Evolutionary conservation across 2,797 vertebrate genomes (phyloP), one percentile per base, ranked within the genome.

Genomic region (Odontamblyopus rebecca): DNA sequence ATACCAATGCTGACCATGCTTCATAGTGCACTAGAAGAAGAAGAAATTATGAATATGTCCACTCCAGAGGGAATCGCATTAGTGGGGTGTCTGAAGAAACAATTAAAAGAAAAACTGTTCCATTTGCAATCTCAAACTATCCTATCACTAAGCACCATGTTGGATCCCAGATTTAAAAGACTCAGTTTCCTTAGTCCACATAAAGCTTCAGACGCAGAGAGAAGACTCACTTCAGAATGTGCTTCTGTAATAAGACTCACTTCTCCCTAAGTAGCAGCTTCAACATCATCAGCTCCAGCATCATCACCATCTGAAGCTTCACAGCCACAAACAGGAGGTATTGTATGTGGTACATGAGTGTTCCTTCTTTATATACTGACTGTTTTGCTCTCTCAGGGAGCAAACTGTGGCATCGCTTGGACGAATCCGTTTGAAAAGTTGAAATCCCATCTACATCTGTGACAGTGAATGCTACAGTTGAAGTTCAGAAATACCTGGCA

Each of bases 121-220:
- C 2, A 56, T 23, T 56, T 56, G 53, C 53, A 56, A 23, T 23
- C 54, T 56, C 54, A n/a, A n/a, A 23, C 1, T 23, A 23, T 56
- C 6, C 9, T 56, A n/a, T 9, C 6, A 8, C 5, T 56, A 5
- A 56, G 54, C n/a, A 56, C n/a, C 7, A 56, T 56, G 54, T 23
- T 56, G 54, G 54, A 56, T 56, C 54, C 19, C 30, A 32, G 30
- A 32, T 32, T 32, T 32, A 32, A 32, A 32, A 32, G 5, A 32
- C 30, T 32, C 30, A 9, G 54, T 56, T 56, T 56, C 54, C n/a
- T 26, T 23, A 56, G 54, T 23, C 54, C 54, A 56, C 54, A 56
- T 56, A 56, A 56, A 56, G 54, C 54, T 56, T n/a, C 54, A 56
- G 54, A 56, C 11, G 54, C 54, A n/a, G n/a, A 56, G 54, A 56